phyloP scores from a whole-genome alignment of 2,888 invertebrate genomes.

The Adelognathus sp. region DNA sequence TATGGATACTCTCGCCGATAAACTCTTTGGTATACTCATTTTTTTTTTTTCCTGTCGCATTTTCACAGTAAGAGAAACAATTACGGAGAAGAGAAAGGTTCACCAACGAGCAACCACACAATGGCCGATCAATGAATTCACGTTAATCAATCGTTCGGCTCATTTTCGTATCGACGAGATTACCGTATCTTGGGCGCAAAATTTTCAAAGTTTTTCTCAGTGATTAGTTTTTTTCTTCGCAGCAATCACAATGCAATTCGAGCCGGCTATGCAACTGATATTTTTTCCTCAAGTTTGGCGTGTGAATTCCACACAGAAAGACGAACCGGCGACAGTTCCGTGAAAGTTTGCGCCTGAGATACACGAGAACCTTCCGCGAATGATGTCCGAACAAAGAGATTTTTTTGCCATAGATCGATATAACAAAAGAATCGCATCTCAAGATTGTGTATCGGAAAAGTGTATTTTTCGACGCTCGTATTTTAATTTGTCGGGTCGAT shows the following conservation, averaged over 20 bases:
- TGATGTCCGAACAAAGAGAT: conserved; percentile 1
- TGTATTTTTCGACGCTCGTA: conserved; percentile 23
- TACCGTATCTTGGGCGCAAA: not conserved
- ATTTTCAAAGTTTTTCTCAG: not conserved
- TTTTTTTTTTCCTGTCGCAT: too few species aligned
- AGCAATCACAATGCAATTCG: not conserved
- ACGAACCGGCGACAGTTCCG: not conserved
- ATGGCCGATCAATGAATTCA: not conserved
- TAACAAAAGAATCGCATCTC: not conserved
- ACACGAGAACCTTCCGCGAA: not conserved
- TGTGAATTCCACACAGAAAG: not conserved
- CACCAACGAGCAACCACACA: not conserved
- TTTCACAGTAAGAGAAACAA: not conserved
- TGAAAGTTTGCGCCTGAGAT: not conserved
- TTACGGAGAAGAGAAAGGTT: not conserved
- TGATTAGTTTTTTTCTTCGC: not conserved
- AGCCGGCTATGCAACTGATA: not conserved
- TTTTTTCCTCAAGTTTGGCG: not conserved
- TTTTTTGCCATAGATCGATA: conserved; percentile 9
- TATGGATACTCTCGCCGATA: too few species aligned
- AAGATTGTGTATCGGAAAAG: conserved; percentile 3
- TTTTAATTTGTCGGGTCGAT: not conserved
- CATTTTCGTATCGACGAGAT: not conserved
- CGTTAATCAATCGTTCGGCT: not conserved
- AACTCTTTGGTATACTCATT: too few species aligned